Evolutionary conservation across 1,140 invertebrate genomes (phyloP).

Genomic region (Atopsyche davidsoni): DNA sequence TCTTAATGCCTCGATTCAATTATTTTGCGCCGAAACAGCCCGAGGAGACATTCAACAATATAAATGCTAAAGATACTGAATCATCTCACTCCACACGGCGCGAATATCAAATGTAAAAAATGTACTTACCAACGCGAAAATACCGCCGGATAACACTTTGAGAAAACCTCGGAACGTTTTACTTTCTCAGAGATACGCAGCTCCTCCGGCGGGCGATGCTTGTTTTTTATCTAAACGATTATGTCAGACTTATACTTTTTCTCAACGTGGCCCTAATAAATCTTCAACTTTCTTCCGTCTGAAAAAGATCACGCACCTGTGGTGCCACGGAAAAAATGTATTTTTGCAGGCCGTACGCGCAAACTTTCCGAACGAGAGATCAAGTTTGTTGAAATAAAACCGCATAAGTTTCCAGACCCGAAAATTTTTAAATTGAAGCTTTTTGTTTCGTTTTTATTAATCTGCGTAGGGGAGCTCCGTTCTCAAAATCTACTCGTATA

Average conservation of each 20-base stretch:
- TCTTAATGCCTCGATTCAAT: too few relatives aligned
- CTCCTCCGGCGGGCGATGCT: slow-evolving; percentile 7
- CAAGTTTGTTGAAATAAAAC: slow-evolving; percentile 21
- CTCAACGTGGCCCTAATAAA: slow-evolving; percentile 29
- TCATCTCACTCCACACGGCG: too few relatives aligned
- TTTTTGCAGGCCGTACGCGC: slow-evolving; percentile 14
- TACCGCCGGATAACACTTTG: slow-evolving; percentile 9
- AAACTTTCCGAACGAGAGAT: slow-evolving; percentile 29
- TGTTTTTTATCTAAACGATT: slow-evolving; percentile 31
- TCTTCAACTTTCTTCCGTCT: slow-evolving; percentile 28
- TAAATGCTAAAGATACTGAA: too few relatives aligned
- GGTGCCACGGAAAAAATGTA: slow-evolving; percentile 26
- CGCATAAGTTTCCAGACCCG: slow-evolving; percentile 16
- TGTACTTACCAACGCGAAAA: slow-evolving; percentile 4
- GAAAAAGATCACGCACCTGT: slow-evolving; percentile 28
- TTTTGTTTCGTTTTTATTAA: slow-evolving; percentile 4
- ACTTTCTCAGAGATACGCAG: slow-evolving; percentile 11
- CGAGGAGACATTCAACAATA: too few relatives aligned
- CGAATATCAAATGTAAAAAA: too few relatives aligned
- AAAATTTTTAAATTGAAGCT: slow-evolving; percentile 9
- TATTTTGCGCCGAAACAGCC: too few relatives aligned
- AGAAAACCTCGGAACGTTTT: slow-evolving; percentile 11
- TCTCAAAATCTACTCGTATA: too few relatives aligned
- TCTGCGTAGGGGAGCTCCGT: neutral
- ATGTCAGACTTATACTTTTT: slow-evolving; percentile 31